Percentiles rank a stretch among this genome's conserved stretches.
Conservation (phyloP, 2,113 vertebrate genomes). For the Nanorana parkeri region DNA sequence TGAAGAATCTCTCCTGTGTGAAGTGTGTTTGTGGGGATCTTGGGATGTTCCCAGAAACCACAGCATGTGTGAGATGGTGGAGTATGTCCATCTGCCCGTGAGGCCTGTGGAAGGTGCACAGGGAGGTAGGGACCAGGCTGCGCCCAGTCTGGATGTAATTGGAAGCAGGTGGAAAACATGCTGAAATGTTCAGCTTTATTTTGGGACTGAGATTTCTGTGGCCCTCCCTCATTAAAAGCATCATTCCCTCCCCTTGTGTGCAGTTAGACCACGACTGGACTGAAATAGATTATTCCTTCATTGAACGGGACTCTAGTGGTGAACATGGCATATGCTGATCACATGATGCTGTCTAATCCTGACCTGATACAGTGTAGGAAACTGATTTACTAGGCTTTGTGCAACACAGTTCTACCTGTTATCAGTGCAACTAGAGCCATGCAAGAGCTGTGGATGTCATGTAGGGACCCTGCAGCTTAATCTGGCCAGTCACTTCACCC, state of each 20-base stretch:
- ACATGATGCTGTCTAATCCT: not conserved
- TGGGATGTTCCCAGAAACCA: slow-evolving; percentile 53
- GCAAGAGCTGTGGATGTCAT: too few species aligned
- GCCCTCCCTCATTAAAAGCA: not conserved
- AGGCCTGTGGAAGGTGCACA: slow-evolving; percentile 40
- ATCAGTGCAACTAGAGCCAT: not conserved
- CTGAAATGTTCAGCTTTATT: slow-evolving; percentile 53
- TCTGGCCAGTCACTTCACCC: not conserved
- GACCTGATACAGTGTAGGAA: too few species aligned
- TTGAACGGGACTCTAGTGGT: not conserved
- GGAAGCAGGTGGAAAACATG: slow-evolving; percentile 54
- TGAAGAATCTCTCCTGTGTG: slow-evolving; percentile 35
- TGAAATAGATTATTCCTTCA: not conserved
- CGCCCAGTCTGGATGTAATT: slow-evolving; percentile 54
- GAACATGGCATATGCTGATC: not conserved
- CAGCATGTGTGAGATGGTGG: slow-evolving; percentile 33
- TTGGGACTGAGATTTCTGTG: not conserved
- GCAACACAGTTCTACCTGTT: not conserved
- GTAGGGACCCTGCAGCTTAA: not conserved
- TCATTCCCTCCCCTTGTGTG: not conserved
- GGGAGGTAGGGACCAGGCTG: slow-evolving; percentile 8
- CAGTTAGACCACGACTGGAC: not conserved
- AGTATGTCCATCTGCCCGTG: slow-evolving; percentile 40
- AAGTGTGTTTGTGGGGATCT: slow-evolving; percentile 53
- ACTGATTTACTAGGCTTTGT: too few species aligned